Evolutionary conservation across 2,888 invertebrate genomes (phyloP).

Genomic region (Drosophila testacea): DNA sequence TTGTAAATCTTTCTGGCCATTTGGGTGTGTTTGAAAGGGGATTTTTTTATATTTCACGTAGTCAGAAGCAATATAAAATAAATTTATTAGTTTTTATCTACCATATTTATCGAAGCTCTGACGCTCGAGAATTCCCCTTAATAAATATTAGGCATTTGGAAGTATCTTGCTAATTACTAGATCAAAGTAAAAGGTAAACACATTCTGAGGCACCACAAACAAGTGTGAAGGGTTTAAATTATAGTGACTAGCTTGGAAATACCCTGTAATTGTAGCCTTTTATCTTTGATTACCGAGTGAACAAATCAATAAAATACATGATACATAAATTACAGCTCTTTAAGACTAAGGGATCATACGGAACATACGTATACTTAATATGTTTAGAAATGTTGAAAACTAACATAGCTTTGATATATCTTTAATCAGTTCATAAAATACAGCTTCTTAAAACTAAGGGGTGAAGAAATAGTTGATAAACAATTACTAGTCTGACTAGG

Average conservation of each 20-base stretch:
- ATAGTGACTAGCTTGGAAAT: not conserved
- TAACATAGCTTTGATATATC: too few relatives aligned
- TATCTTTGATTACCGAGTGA: too few relatives aligned
- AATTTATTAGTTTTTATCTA: slow-evolving; percentile 18
- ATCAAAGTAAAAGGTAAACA: slow-evolving; percentile 31
- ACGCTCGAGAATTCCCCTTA: slow-evolving; percentile 8
- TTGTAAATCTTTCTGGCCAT: slow-evolving; percentile 1
- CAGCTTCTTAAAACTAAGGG: too few relatives aligned
- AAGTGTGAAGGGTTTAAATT: not conserved
- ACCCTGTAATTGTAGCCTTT: not conserved
- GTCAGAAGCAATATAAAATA: slow-evolving; percentile 8
- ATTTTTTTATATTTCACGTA: not conserved
- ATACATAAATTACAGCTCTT: too few relatives aligned
- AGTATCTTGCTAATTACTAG: slow-evolving; percentile 29
- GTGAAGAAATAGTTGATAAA: too few relatives aligned
- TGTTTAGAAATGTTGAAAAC: too few relatives aligned
- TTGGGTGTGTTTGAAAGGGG: slow-evolving; percentile 1
- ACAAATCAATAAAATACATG: too few relatives aligned
- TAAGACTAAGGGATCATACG: too few relatives aligned
- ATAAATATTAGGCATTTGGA: slow-evolving; percentile 17
- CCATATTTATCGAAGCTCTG: slow-evolving; percentile 3
- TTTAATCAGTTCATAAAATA: too few relatives aligned
- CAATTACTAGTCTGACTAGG: too few relatives aligned
- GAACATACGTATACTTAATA: too few relatives aligned
- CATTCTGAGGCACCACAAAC: slow-evolving; percentile 24